A percentile compares a stretch with the other conserved stretches of the same genome.
Conservation (phyloP, 2,113 vertebrate genomes). For the Sebastes fasciatus region DNA sequence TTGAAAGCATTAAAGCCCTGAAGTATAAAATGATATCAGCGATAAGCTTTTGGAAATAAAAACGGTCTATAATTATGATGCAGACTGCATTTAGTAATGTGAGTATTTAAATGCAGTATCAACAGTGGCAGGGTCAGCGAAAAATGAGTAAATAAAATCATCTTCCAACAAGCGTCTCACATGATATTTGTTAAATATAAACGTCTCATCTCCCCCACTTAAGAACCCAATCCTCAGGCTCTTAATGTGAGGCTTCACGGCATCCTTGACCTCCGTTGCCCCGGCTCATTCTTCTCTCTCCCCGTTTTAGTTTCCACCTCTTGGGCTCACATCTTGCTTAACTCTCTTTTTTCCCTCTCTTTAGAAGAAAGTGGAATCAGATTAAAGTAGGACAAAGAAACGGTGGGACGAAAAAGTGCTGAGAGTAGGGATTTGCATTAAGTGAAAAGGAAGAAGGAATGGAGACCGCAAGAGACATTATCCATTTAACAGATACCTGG, state of each 20-base stretch:
- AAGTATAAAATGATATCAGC: slow-evolving; percentile 29
- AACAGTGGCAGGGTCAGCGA: slow-evolving; percentile 29
- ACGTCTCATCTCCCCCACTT: slow-evolving; percentile 34
- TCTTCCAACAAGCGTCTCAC: slow-evolving; percentile 64
- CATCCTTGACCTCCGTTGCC: slow-evolving; percentile 41
- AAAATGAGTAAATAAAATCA: slow-evolving; percentile 44
- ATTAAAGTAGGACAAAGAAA: slow-evolving; percentile 76
- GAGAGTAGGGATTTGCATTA: slow-evolving; percentile 68
- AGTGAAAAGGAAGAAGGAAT: slow-evolving; percentile 52
- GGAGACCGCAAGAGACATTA: slow-evolving; percentile 56
- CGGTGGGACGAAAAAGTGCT: slow-evolving; percentile 56
- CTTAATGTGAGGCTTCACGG: slow-evolving; percentile 27
- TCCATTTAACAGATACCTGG: slow-evolving; percentile 65
- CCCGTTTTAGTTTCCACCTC: slow-evolving; percentile 31
- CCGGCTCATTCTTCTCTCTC: slow-evolving; percentile 47
- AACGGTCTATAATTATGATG: slow-evolving; percentile 34
- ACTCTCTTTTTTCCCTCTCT: slow-evolving; percentile 7
- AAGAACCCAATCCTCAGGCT: slow-evolving; percentile 52
- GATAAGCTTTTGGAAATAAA: slow-evolving; percentile 59
- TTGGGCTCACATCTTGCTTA: slow-evolving; percentile 29
- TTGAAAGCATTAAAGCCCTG: not conserved
- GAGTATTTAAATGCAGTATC: slow-evolving; percentile 58
- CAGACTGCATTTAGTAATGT: not conserved
- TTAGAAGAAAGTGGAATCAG: slow-evolving; percentile 49
- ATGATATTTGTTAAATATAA: slow-evolving; percentile 69